These are phyloP conservation scores for Drosophila hawaiiensis DNA, from an alignment of 2,888 invertebrate species.

Conservation along the genomic window DNA sequence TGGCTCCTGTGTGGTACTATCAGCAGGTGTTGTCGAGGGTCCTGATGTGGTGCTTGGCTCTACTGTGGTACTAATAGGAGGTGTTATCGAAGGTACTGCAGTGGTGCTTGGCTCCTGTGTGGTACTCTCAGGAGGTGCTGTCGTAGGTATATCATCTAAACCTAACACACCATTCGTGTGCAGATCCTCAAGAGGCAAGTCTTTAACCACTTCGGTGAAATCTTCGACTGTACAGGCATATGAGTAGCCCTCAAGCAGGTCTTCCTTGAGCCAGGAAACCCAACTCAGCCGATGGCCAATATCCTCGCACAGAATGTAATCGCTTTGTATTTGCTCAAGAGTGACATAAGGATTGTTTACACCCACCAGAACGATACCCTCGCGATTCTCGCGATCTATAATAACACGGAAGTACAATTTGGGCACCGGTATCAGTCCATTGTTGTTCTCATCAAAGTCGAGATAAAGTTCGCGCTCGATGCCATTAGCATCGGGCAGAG, in stretches of 20 bases:
- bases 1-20: constrained; percentile 9
- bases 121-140: constrained; percentile 5
- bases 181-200: constrained; percentile 71
- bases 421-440: constrained; percentile 86
- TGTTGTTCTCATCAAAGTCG: constrained; percentile 78
- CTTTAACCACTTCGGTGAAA: constrained; percentile 69
- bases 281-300: constrained; percentile 75
- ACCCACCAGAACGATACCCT: constrained; percentile 87
- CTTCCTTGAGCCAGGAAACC: constrained; percentile 74
- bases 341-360: constrained; percentile 83
- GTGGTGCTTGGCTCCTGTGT: background rate
- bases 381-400: constrained; percentile 84
- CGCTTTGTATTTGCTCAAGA: constrained; percentile 64
- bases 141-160: constrained; percentile 46
- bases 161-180: constrained; percentile 74
- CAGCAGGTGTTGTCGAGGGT: background rate
- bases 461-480: constrained; percentile 83
- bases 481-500: constrained; percentile 85
- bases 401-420: constrained; percentile 87
- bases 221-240: constrained; percentile 80
- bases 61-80: background rate
- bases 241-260: constrained; percentile 74
- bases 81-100: background rate
- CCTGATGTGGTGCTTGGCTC: constrained; percentile 1
- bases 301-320: constrained; percentile 79